These are phyloP conservation scores for Chiloscyllium punctatum DNA, from an alignment of 2,797 vertebrate genomes.

Conservation along the genomic window DNA sequence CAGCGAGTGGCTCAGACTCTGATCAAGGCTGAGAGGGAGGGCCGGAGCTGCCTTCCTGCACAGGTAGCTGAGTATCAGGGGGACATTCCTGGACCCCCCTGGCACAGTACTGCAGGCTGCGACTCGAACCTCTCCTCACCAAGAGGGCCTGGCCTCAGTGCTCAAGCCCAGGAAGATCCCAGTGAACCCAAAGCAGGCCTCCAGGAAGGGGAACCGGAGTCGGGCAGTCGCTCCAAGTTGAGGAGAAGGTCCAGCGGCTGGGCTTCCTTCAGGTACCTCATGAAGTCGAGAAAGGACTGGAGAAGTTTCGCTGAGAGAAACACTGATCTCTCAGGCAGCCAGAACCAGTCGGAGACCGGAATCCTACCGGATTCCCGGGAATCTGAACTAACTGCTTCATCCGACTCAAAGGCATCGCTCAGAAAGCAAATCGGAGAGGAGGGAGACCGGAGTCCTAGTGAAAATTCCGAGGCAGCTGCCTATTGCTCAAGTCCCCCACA, in stretches of 20 bases:
- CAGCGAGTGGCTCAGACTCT: fast-evolving
- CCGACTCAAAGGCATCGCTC: slow-evolving; percentile 56
- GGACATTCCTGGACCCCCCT: background rate
- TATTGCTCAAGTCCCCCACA: slow-evolving; percentile 26
- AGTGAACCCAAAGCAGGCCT: slow-evolving; percentile 30
- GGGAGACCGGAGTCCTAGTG: slow-evolving; percentile 42
- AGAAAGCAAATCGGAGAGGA: slow-evolving; percentile 55
- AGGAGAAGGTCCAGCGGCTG: slow-evolving; percentile 48
- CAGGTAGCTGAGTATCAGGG: background rate
- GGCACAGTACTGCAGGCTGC: no score
- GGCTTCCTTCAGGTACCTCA: slow-evolving; percentile 56
- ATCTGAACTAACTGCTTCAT: slow-evolving; percentile 47
- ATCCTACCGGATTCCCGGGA: slow-evolving; percentile 29
- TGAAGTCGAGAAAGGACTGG: slow-evolving; percentile 49
- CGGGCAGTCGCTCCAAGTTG: background rate
- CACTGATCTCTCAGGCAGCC: slow-evolving; percentile 39
- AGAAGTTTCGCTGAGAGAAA: slow-evolving; percentile 46
- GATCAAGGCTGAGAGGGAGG: no score
- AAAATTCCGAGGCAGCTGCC: slow-evolving; percentile 39
- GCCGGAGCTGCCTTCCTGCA: background rate
- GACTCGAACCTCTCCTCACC: background rate
- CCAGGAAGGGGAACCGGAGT: background rate
- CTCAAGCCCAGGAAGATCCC: background rate
- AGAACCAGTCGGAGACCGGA: slow-evolving; percentile 46
- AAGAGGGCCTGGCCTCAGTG: background rate